Percentiles rank a stretch among this genome's conserved stretches.
Evolutionary conservation across 2,797 vertebrate genomes (phyloP).

Genomic region (Pyrocephalus nanus): DNA sequence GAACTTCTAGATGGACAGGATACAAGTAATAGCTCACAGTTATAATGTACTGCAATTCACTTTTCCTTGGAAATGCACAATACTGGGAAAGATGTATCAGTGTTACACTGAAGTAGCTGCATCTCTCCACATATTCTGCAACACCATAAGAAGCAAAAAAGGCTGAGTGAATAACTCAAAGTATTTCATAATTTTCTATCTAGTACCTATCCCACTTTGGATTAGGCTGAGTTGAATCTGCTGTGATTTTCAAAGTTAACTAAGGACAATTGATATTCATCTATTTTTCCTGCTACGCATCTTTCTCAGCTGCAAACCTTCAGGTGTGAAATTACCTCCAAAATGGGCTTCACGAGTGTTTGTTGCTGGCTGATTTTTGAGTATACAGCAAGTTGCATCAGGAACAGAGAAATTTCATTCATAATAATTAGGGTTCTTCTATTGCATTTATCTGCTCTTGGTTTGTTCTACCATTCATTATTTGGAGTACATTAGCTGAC

Average conservation of each 20-base stretch:
- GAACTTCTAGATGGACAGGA: not conserved
- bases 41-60: not conserved
- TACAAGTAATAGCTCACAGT: not conserved
- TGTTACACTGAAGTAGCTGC: not conserved
- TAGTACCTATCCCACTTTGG: not conserved
- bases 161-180: not conserved
- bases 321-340: constrained; percentile 8
- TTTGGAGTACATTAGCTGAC: not conserved
- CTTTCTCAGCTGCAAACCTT: not conserved
- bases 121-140: not conserved
- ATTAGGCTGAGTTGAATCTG: not conserved
- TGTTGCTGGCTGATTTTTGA: not conserved
- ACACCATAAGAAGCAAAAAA: not conserved
- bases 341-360: not conserved
- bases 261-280: not conserved
- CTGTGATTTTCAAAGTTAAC: not conserved
- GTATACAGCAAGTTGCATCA: not conserved
- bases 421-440: not conserved
- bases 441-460: not conserved
- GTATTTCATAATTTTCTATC: not conserved
- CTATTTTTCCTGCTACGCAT: not conserved
- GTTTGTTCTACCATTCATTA: not conserved
- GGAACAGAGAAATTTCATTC: not conserved
- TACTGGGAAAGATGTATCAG: not conserved
- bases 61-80: not conserved